Percentiles rank a stretch among this genome's conserved stretches.
These are phyloP conservation scores for Scaptomyza polygonia DNA, from an alignment of 2,888 invertebrate species.

Conservation along the genomic window DNA sequence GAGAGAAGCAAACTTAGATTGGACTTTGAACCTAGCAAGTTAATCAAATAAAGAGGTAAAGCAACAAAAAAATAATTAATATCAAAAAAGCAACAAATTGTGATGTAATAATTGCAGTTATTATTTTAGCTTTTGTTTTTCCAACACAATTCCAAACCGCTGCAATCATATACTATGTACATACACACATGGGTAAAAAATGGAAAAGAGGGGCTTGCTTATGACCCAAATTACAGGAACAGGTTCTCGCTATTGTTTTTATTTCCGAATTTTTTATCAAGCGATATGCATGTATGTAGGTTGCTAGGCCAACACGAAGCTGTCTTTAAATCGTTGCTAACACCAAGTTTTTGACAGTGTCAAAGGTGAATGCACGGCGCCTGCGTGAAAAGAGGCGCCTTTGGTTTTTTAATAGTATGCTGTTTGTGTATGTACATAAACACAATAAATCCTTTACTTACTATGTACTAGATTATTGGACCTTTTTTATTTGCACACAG, in stretches of 20 bases:
- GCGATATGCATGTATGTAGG: conserved; percentile 45
- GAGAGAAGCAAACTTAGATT: conserved; percentile 35
- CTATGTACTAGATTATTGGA: conserved; percentile 15
- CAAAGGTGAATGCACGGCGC: conserved; percentile 52
- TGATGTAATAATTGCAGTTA: conserved; percentile 59
- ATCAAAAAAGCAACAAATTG: conserved; percentile 36
- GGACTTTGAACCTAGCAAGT: conserved; percentile 72
- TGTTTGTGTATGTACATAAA: conserved; percentile 10
- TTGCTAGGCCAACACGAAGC: conserved; percentile 37
- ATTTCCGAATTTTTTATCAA: conserved; percentile 21
- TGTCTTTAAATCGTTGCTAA: conserved; percentile 18
- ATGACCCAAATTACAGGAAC: conserved; percentile 60
- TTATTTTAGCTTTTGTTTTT: conserved; percentile 38
- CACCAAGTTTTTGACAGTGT: conserved; percentile 4
- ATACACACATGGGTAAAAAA: conserved; percentile 38
- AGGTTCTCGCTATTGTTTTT: conserved; percentile 40
- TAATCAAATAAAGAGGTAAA: conserved; percentile 45
- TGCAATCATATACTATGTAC: not conserved
- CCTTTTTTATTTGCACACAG: conserved; percentile 34
- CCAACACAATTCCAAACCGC: conserved; percentile 54
- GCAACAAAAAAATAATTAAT: conserved; percentile 46
- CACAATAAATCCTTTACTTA: conserved; percentile 42
- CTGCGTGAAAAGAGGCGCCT: conserved; percentile 38
- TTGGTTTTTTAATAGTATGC: conserved; percentile 5
- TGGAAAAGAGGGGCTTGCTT: conserved; percentile 54